Evolutionary conservation across 2,888 invertebrate species (phyloP).

Genomic region (Drosophila pseudotalamancana): DNA sequence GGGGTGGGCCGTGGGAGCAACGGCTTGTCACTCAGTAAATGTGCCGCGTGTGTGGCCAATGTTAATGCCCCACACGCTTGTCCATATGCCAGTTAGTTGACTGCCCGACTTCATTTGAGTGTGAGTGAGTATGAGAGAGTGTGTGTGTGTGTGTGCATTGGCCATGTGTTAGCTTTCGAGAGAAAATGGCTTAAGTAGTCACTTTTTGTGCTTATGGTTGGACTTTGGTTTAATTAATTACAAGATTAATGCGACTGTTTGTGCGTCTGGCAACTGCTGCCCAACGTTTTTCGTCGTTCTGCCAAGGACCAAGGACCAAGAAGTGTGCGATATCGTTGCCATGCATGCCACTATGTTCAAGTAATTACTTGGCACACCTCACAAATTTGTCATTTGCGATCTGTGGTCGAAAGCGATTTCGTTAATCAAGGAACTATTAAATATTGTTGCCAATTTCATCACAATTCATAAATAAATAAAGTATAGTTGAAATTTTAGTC

Average conservation of each 20-base stretch:
- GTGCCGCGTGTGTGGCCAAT: constrained; percentile 60
- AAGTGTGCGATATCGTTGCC: constrained; percentile 35
- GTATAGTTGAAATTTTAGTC: too few species aligned
- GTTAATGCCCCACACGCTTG: constrained; percentile 73
- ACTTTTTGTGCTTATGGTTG: constrained; percentile 79
- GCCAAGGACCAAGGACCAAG: constrained; percentile 18
- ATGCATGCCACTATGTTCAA: constrained; percentile 32
- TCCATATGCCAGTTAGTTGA: constrained; percentile 75
- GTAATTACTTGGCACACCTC: constrained; percentile 62
- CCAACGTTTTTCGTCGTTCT: constrained; percentile 27
- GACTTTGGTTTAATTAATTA: constrained; percentile 80
- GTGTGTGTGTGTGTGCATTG: constrained; percentile 19
- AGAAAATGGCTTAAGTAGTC: constrained; percentile 80
- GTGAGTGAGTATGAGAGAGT: neutral
- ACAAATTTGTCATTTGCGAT: constrained; percentile 55
- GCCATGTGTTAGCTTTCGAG: constrained; percentile 76
- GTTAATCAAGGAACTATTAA: neutral
- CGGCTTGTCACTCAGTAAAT: constrained; percentile 70
- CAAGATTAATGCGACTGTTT: constrained; percentile 73
- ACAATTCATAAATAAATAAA: too few species aligned
- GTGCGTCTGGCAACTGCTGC: constrained; percentile 40
- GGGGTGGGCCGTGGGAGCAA: neutral
- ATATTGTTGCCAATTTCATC: too few species aligned
- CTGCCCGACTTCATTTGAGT: constrained; percentile 32
- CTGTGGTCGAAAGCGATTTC: constrained; percentile 21